phyloP scores from a whole-genome alignment of 2,113 vertebrate species.

The Pelvicachromis taeniatus region DNA sequence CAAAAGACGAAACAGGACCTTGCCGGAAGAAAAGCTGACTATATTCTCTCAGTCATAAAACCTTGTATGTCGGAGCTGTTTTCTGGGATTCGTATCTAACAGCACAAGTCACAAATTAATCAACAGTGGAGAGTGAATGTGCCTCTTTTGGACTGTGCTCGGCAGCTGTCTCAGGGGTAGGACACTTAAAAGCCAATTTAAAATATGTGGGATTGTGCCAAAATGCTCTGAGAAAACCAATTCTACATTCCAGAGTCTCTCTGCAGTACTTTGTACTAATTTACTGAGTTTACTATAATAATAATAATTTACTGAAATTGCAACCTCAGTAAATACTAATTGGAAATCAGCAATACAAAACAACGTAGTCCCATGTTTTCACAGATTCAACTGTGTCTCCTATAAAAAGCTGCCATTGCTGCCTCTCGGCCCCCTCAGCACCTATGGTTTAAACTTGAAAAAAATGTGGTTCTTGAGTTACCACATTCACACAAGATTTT shows the following conservation, averaged over 20 bases:
- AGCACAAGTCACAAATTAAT: background rate
- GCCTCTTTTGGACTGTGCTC: background rate
- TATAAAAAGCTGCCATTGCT: background rate
- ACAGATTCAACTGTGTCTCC: background rate
- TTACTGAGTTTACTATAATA: background rate
- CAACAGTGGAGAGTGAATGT: background rate
- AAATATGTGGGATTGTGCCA: constrained; percentile 2
- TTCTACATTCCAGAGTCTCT: background rate
- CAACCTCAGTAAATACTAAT: background rate
- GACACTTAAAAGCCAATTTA: background rate
- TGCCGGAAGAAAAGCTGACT: background rate
- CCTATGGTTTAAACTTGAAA: background rate
- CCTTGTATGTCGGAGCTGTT: background rate
- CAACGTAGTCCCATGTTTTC: background rate
- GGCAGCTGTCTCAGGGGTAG: background rate
- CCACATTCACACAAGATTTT: background rate
- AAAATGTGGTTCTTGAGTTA: background rate
- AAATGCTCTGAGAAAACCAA: background rate
- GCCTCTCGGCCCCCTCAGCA: background rate
- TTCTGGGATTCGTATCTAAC: background rate
- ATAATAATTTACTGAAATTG: background rate
- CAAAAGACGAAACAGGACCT: background rate
- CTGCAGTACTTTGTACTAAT: background rate
- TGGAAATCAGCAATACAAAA: background rate
- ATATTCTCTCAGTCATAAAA: background rate